phyloP scores from a whole-genome alignment of 2,888 invertebrate species.

The Dasypogon diadema region DNA sequence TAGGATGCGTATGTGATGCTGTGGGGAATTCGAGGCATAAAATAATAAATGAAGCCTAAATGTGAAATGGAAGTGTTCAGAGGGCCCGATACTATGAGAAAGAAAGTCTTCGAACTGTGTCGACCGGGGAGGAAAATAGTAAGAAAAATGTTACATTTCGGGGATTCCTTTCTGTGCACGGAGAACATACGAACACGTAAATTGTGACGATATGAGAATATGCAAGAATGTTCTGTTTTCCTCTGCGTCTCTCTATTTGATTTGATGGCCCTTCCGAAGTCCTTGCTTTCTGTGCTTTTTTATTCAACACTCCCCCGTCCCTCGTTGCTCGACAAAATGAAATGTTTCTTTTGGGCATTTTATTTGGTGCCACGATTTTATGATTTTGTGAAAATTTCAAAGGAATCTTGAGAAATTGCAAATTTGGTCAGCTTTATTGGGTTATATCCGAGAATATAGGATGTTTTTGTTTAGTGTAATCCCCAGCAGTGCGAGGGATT shows the following conservation, averaged over 20 bases:
- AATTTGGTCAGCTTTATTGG: constrained; percentile 50
- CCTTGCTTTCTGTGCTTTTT: constrained; percentile 48
- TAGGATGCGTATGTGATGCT: constrained; percentile 46
- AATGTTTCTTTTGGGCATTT: constrained; percentile 44
- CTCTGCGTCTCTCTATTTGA: constrained; percentile 46
- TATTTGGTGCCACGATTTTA: constrained; percentile 49
- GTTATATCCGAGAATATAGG: constrained; percentile 24
- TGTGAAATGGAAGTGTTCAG: constrained; percentile 52
- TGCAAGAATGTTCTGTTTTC: constrained; percentile 52
- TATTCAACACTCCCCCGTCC: constrained; percentile 11
- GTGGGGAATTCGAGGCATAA: constrained; percentile 54
- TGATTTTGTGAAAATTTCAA: constrained; percentile 47
- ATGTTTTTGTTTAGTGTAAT: background rate
- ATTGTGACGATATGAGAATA: constrained; percentile 55
- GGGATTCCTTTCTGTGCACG: constrained; percentile 43
- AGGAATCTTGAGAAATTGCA: constrained; percentile 41
- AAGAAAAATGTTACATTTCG: constrained; percentile 53
- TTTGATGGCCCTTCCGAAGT: constrained; percentile 54
- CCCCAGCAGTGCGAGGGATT: background rate
- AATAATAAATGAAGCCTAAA: constrained; percentile 56
- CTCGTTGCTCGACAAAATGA: constrained; percentile 27
- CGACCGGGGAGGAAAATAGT: constrained; percentile 28
- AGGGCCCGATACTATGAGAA: constrained; percentile 22
- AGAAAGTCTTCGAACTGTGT: constrained; percentile 15
- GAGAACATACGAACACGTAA: constrained; percentile 54